Percentiles rank a stretch among this genome's conserved stretches.
Evolutionary conservation across 2,888 invertebrate genomes (phyloP).

Genomic region (Apamea monoglypha): DNA sequence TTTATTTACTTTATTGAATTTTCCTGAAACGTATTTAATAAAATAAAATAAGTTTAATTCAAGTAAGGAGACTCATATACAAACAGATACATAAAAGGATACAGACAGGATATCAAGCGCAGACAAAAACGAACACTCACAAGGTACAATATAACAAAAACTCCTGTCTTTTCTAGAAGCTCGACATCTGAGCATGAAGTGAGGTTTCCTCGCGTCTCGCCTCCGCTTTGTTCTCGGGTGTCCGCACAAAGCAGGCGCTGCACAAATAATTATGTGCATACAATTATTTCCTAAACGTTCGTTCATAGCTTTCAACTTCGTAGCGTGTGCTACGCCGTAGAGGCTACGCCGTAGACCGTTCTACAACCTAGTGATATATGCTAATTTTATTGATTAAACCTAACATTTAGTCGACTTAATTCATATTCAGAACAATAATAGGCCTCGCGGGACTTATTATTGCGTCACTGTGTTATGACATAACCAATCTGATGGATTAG

Average conservation of each 20-base stretch:
- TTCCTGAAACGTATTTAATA: background rate
- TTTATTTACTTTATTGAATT: slow-evolving; percentile 16
- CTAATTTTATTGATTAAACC: slow-evolving; percentile 61
- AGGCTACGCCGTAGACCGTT: slow-evolving; percentile 54
- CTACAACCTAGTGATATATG: slow-evolving; percentile 62
- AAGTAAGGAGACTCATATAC: too few species aligned
- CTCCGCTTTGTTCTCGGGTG: slow-evolving; percentile 81
- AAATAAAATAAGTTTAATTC: too few species aligned
- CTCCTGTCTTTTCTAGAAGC: slow-evolving; percentile 70
- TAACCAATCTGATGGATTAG: slow-evolving; percentile 55
- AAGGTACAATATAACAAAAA: background rate
- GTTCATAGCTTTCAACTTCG: slow-evolving; percentile 68
- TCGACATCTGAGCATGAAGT: slow-evolving; percentile 63
- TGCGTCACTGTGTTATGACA: slow-evolving; percentile 61
- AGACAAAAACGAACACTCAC: too few species aligned
- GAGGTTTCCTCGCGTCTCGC: slow-evolving; percentile 71
- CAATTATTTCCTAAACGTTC: slow-evolving; percentile 87
- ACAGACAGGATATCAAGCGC: too few species aligned
- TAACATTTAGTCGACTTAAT: slow-evolving; percentile 56
- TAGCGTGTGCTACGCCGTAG: slow-evolving; percentile 59
- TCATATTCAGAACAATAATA: slow-evolving; percentile 59
- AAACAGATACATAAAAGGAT: too few species aligned
- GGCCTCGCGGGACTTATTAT: slow-evolving; percentile 44
- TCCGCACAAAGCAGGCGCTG: slow-evolving; percentile 84
- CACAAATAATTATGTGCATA: slow-evolving; percentile 90